Base-by-base conservation (phyloP, 35 echinoderm and acorn worm species). In the Ptychodera flava region DNA sequence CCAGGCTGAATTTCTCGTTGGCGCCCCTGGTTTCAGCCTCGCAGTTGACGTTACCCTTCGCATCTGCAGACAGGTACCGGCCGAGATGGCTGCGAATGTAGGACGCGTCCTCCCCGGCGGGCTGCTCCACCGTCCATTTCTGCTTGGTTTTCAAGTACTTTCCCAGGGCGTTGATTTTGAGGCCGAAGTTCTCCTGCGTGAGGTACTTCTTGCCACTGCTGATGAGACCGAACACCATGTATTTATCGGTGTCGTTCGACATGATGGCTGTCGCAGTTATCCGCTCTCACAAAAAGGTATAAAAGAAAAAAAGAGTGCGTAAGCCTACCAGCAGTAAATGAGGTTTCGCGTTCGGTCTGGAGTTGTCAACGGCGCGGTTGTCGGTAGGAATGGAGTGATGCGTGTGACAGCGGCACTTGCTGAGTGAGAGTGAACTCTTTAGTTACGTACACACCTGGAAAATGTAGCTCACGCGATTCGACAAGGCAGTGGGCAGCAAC, bases 91-190 rank as follows among this genome's bases (percentile, higher is more conserved):
- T 45, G 6, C 45, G 45, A 12, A 64, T 64, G 34, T 36, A 75
- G 2, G 83, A 31, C 34, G 31, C n/a, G 31, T 36, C 87, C 28
- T 38, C 78, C 15, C 38, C 37, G 16, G 31, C 80, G n/a, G 79
- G 38, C 0, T 52, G 79, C 31, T 89, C 80, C 27, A 89, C 34
- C 38, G 36, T 89, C 87, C 87, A 89, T 0, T 77, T 37, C 37
- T 89, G 87, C 31, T 89, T 89, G 78, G 30, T 80, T 81, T 89
- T 89, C 79, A 89, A 32, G 0, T 79, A 31, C 16, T 36, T 83
- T 16, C 79, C 87, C 29, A 37, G 82, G 28, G 80, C 87, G 37
- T 89, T 81, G 14, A 89, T 80, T 37, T 37, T 89, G 1, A 80
- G 32, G 32, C 31, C 32, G 22, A 64, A 64, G 6, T 64, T 64